Base-by-base conservation (phyloP, 2,888 invertebrate species). In the Timandra comae region DNA sequence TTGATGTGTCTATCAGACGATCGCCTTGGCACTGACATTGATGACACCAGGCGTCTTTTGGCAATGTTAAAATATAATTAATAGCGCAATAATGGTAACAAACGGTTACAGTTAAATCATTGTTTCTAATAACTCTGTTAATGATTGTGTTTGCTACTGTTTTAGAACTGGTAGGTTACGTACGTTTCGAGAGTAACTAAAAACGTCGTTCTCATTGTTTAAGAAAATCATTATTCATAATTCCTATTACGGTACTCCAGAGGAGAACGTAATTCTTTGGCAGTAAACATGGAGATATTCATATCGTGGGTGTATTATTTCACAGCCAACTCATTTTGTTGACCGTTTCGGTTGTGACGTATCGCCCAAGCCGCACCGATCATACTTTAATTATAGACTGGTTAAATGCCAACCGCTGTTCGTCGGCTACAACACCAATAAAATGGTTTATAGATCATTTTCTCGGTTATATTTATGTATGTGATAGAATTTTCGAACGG, bases 21-120 rank as follows among this genome's bases (percentile, higher is more conserved):
- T 59, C 55, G 70, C 61, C 66, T 62, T 76, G 82, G 67, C 82
- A 82, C 67, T 85, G 84, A 82, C 84, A 85, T 77, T 84, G 81
- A 69, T 49, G 53, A 47, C 48, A 51, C 49, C 45, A 50, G 51
- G 46, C 51, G 63, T 61, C 62, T 62, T 65, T 79, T 79, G 78
- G 74, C 79, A 77, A 56, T 63, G 63, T 43, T 34, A 5, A 16
- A 16, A 3, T 6, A 3, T 16, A n/a, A n/a, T n/a, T n/a, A n/a
- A n/a, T n/a, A n/a, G n/a, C 16, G 16, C 1, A 5, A 16, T 6
- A 16, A 16, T 5, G n/a, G 16, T 16, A 16, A 16, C 16, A 16
- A 16, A 16, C 6, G 16, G 6, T 16, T 16, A 16, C 3, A 16
- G 16, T 16, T 16, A 16, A 16, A 3, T n/a, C n/a, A n/a, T n/a